Base-by-base conservation (phyloP, 2,888 invertebrate genomes). In the Agrochola litura region DNA sequence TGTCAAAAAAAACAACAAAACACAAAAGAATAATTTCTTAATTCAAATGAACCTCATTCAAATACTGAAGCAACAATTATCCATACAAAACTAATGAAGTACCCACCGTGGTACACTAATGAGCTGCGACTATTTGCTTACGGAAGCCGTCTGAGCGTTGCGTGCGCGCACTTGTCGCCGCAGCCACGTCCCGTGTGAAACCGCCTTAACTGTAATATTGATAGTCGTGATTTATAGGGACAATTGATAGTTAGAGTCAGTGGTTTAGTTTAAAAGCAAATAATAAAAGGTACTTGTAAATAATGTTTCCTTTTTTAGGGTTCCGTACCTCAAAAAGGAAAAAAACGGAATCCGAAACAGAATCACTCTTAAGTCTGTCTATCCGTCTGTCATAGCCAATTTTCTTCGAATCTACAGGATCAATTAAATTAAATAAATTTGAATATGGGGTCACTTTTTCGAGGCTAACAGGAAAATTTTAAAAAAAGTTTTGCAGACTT, bases 121-220 rank as follows among this genome's bases (percentile, higher is more conserved):
- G 84, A 88, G 88, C 67, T 72, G 77, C 72, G 78, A 83, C 79
- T 78, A 76, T 88, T 84, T 86, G 73, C 78, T 77, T 88, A 82
- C 86, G 79, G 88, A 83, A 87, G 86, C 77, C 60, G 76, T 73
- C 77, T 69, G 68, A 25, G 16, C 41, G 74, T 84, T 77, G 86
- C 84, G 84, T 84, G 84, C 64, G 83, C 61, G 83, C 83, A 86
- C 74, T 77, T 84, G 85, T 84, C 83, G 79, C 58, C 22, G 43
- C 76, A 37, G 37, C 69, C 54, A 14, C 76, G 77, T 75, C 74
- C 78, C 83, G 84, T 85, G 84, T 85, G 86, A 82, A 84, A 78
- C 63, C 63, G 65, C 70, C 61, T 68, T 85, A 86, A 86, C 83
- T 85, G 74, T 84, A 85, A 68, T 84, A 83, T 75, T 75, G 83